Conservation (phyloP, 1,140 invertebrate genomes). For the Drosophila subpulchrella region DNA sequence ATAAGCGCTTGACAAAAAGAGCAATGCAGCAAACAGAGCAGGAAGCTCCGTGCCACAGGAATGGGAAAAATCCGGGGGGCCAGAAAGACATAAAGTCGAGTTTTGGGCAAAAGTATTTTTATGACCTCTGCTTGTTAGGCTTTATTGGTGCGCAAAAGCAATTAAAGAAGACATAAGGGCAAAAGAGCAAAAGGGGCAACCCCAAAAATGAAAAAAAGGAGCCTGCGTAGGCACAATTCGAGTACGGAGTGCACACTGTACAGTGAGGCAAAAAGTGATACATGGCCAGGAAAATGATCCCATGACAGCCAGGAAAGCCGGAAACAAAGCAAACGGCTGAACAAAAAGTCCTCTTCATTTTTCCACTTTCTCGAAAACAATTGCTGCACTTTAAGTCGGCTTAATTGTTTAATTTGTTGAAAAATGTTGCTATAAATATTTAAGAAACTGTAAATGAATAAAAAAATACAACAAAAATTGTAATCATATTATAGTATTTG, state of each 20-base stretch:
- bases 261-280: constrained; percentile 22
- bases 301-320: constrained; percentile 2
- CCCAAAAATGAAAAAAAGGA: constrained; percentile 7
- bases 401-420: background rate
- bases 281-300: constrained; percentile 12
- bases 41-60: constrained; percentile 34
- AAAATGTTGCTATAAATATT: background rate
- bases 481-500: no score
- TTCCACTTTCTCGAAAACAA: background rate
- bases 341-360: background rate
- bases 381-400: background rate
- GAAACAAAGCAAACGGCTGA: constrained; percentile 16
- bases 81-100: constrained; percentile 47
- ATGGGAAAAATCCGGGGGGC: constrained; percentile 7
- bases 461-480: background rate
- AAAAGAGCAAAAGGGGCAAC: constrained; percentile 2
- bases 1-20: constrained; percentile 61
- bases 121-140: constrained; percentile 61
- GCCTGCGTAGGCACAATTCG: constrained; percentile 34
- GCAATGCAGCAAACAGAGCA: constrained; percentile 31
- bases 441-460: background rate
- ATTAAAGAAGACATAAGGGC: constrained; percentile 60
- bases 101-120: constrained; percentile 57
- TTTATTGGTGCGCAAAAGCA: constrained; percentile 65
- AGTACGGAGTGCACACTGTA: constrained; percentile 19